Evolutionary conservation across 1,140 invertebrate genomes (phyloP).

Genomic region (Magallana ariakensis): DNA sequence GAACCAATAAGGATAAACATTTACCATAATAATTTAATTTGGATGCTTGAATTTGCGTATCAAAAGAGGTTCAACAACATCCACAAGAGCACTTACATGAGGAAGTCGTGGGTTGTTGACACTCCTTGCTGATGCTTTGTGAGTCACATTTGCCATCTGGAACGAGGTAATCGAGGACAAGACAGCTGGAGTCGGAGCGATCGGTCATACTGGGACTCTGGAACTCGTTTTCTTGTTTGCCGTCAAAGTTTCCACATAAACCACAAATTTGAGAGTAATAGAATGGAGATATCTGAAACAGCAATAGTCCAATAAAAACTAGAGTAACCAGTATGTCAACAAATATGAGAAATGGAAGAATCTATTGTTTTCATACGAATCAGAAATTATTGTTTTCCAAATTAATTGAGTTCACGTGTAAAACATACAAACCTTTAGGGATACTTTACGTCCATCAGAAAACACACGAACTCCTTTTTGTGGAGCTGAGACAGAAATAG

Average conservation of each 20-base stretch:
- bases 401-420: too few relatives aligned
- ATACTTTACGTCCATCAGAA: slow-evolving; percentile 33
- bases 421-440: slow-evolving; percentile 16
- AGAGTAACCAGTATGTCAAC: too few relatives aligned
- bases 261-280: slow-evolving; percentile 57
- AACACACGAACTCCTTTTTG: neutral
- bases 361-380: too few relatives aligned
- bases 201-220: slow-evolving; percentile 42
- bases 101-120: neutral
- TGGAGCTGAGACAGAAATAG: neutral
- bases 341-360: too few relatives aligned
- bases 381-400: too few relatives aligned
- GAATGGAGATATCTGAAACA: slow-evolving; percentile 49
- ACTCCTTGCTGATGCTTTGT: slow-evolving; percentile 17
- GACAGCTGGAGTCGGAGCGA: slow-evolving; percentile 38
- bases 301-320: neutral
- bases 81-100: slow-evolving; percentile 16
- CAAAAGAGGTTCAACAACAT: neutral
- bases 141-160: slow-evolving; percentile 44
- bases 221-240: slow-evolving; percentile 45
- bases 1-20: too few relatives aligned
- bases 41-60: too few relatives aligned
- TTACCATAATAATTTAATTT: too few relatives aligned
- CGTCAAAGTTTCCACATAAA: slow-evolving; percentile 56
- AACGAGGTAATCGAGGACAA: slow-evolving; percentile 40